A percentile compares a stretch with the other conserved stretches of the same genome.
These are phyloP conservation scores for Drosophila seguyi DNA, from an alignment of 1,140 invertebrate species.

Conservation along the genomic window DNA sequence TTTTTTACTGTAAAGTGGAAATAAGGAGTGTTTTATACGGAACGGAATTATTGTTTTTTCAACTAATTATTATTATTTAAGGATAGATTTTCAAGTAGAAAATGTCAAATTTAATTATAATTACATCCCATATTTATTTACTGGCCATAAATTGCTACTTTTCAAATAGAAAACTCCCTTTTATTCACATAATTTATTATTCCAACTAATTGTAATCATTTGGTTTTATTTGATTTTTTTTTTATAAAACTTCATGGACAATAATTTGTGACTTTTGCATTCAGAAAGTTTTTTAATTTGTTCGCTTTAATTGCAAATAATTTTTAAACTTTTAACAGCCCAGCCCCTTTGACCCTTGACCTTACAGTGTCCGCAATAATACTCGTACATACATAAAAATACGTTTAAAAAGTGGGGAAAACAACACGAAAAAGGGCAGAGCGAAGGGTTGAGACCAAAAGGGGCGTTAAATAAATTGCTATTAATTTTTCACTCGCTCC, in stretches of 20 bases:
- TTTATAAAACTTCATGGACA: constrained; percentile 10
- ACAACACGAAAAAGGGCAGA: not conserved
- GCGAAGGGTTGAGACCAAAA: constrained; percentile 15
- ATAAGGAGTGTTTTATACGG: not conserved
- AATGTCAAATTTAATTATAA: too few species aligned
- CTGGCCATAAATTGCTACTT: not conserved
- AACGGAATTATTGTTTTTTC: not conserved
- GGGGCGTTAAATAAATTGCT: constrained; percentile 78
- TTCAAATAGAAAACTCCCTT: not conserved
- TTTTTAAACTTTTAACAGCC: constrained; percentile 67
- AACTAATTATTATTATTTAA: not conserved
- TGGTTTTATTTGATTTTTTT: constrained; percentile 34
- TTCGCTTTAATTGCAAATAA: constrained; percentile 80
- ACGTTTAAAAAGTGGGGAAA: constrained; percentile 54
- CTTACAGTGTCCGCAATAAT: constrained; percentile 43
- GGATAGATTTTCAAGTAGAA: not conserved
- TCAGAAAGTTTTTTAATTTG: constrained; percentile 77
- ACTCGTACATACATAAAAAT: constrained; percentile 48
- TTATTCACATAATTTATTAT: constrained; percentile 7
- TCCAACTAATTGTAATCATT: constrained; percentile 57
- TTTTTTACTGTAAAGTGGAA: constrained; percentile 5
- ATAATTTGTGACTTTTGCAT: constrained; percentile 33
- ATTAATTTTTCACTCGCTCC: constrained; percentile 81
- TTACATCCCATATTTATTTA: not conserved
- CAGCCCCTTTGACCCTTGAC: constrained; percentile 48